Evolutionary conservation across 2,113 vertebrate genomes (phyloP), one percentile per base, ranked within the genome.

Genomic region (Psephotus haematonotus): DNA sequence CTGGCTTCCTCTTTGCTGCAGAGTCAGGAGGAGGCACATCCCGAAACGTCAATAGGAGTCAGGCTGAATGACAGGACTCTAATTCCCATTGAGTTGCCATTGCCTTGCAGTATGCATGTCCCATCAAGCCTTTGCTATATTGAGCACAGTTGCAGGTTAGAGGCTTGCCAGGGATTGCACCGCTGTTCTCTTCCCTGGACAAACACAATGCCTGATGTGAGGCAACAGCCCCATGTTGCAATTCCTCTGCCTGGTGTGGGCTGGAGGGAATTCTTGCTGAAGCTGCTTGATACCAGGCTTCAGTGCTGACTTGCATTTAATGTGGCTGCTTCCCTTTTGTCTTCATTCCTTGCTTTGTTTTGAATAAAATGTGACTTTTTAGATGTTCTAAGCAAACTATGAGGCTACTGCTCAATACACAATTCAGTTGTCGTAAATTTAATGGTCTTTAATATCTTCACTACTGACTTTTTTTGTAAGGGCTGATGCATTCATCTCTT

Each of bases 201-300:
- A 10, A n/a, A 65, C 2, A 55, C 86, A 39, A 77, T 0, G 41
- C 65, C 50, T 16, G 81, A 0, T 41, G 67, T 96, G 95, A 92
- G 60, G 95, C 88, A 96, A 96, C 16, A 44, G 29, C 60, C 11
- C 8, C 0, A 1, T 96, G 92, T 94, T 11, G 93, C 76, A 96
- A 96, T 28, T 17, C 2, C 24, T 2, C 31, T 5, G 49, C 63
- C 52, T 79, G 62, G 89, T 13, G 1, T 72, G n/a, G 92, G 87
- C 63, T 9, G 17, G 4, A 53, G 79, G 47, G 18, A 41, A 55
- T 75, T 69, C 81, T 60, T 4, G 33, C 69, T 62, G 67, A 57
- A 87, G 87, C 83, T 12, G 59, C 62, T 24, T 47, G 57, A 29
- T 59, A 53, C 3, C 2, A 0, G 49, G 49, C 81, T 81, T 29